Percentiles rank a stretch among this genome's conserved stretches.
Conservation (phyloP, 2,888 invertebrate genomes). For the Uropetala carovei region DNA sequence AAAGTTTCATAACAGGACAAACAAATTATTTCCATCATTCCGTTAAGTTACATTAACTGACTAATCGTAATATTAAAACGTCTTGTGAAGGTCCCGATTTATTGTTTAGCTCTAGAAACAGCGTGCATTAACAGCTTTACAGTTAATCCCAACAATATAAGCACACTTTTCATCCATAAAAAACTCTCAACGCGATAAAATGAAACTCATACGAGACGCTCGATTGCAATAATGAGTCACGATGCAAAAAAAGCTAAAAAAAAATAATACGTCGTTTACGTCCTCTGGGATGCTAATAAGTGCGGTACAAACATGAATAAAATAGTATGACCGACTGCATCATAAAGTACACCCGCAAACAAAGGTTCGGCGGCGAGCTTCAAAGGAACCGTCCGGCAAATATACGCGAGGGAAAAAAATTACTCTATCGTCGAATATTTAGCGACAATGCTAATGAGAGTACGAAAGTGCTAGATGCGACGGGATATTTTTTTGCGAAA, state of each 20-base stretch:
- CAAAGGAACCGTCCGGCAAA: constrained; percentile 11
- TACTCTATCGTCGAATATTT: not conserved
- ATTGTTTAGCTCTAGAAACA: no score
- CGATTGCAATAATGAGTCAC: not conserved
- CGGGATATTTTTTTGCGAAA: constrained; percentile 7
- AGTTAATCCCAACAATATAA: no score
- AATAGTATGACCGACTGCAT: not conserved
- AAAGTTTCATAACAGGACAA: no score
- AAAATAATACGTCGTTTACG: not conserved
- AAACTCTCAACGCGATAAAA: no score
- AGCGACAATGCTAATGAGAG: constrained; percentile 17
- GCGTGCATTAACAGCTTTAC: no score
- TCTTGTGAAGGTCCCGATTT: no score
- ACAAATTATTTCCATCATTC: no score
- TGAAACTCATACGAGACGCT: no score
- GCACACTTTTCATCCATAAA: no score
- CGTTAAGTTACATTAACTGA: no score
- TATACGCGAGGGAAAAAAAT: not conserved
- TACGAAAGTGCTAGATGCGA: not conserved
- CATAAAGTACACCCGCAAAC: not conserved
- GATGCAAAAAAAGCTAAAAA: not conserved
- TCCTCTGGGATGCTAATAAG: not conserved
- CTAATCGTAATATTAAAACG: no score
- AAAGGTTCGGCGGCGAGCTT: not conserved
- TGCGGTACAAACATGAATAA: not conserved